Base-by-base conservation (phyloP, 2,888 invertebrate genomes). In the Dynastes maya region DNA sequence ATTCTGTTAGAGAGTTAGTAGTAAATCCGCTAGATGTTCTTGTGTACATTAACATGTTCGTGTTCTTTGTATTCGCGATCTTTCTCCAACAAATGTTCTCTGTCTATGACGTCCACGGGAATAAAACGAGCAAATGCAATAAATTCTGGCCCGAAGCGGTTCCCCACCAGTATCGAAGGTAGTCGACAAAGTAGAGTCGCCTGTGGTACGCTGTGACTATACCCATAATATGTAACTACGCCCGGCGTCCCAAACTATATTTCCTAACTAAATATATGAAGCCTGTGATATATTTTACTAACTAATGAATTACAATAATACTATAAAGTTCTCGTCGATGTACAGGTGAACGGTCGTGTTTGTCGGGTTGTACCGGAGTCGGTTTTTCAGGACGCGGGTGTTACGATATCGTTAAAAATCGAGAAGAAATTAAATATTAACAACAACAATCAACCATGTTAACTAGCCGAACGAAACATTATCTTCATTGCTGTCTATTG, bases 401-500 rank as follows among this genome's bases (percentile, higher is more conserved):
- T 77, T 51, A 71, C 63, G 37, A 27, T 27, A 61, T 68, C 27
- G 27, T 68, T 65, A 22, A 29, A 68, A 68, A 45, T n/a, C 16
- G 40, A 64, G 22, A 75, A 75, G n/a, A 53, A 32, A 32, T 32
- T 32, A 16, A 16, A 16, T 16, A 16, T 16, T 16, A 16, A 16
- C 16, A 16, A 16, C 16, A 32, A 55, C 40, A 64, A 80, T 80
- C 53, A 64, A 80, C 79, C 45, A 82, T 83, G 83, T 79, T 94
- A 84, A 92, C 91, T 88, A 94, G 94, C 88, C 91, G 91, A 88
- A 90, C 93, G 80, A 96, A 95, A 89, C 97, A 97, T 89, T 89
- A 94, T 85, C 89, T 96, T 83, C 97, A 97, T 88, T 96, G 96
- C 88, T 90, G 91, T 84, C 90, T 95, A 83, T 92, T 96, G 85